A percentile compares a stretch with the other conserved stretches of the same genome.
Evolutionary conservation across 1,140 invertebrate species (phyloP).

Genomic region (Aphis craccivora): DNA sequence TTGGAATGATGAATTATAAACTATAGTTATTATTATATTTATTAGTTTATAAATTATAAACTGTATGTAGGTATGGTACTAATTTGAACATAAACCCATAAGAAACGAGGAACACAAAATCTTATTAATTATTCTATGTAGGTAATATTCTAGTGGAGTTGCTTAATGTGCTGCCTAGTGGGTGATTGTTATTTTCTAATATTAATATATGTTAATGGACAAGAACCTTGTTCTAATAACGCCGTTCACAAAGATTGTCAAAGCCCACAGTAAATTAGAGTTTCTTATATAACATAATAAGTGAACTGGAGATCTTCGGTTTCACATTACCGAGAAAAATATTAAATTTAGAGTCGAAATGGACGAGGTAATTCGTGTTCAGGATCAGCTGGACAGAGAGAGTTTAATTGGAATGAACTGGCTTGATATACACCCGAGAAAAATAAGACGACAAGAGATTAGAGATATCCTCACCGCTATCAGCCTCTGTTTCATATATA

Average conservation of each 20-base stretch:
- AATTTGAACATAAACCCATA: background rate
- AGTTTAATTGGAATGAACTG: constrained; percentile 9
- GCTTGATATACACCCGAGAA: background rate
- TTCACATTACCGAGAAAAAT: background rate
- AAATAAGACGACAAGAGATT: constrained; percentile 9
- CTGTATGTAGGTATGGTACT: too few species aligned
- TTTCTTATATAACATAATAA: constrained; percentile 6
- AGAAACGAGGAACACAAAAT: background rate
- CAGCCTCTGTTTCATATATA: too few species aligned
- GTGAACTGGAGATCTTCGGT: background rate
- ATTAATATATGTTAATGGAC: background rate
- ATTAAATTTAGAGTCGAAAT: background rate
- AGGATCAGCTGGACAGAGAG: background rate
- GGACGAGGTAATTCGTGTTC: background rate
- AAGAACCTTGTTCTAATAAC: background rate
- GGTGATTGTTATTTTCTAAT: background rate
- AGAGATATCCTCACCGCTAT: background rate
- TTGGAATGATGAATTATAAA: background rate
- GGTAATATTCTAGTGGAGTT: background rate
- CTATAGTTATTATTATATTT: too few species aligned
- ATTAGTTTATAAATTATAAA: too few species aligned
- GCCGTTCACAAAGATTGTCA: background rate
- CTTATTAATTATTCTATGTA: background rate
- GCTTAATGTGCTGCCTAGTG: background rate
- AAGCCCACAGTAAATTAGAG: background rate